Base-by-base conservation (phyloP, 2,113 vertebrate genomes). In the Pseudorasbora parva region DNA sequence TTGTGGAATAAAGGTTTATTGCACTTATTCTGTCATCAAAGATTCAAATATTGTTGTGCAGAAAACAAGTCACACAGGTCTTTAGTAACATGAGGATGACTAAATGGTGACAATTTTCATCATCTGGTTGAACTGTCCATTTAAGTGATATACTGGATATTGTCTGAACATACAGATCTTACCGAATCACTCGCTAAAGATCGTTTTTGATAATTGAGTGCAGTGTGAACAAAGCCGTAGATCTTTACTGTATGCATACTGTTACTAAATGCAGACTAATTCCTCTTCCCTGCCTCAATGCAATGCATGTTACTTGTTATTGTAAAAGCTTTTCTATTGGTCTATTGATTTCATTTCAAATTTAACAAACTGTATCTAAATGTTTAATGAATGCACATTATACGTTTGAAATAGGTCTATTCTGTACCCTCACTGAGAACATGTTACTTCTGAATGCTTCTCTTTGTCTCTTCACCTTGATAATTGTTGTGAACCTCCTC, bases 141-240 rank as follows among this genome's bases (percentile, higher is more conserved):
- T 41, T 68, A 71, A 71, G 68, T 45, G 25, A 51, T 8, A 9
- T 25, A 27, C 14, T 19, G 23, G 15, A 21, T 64, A 80, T 66
- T 64, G 9, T 68, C 43, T 80, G 78, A 66, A 80, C 19, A 80
- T 51, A 33, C 8, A 30, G n/a, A 30, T 37, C 37, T 78, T 78
- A 11, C 5, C 8, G 37, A 37, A 37, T 57, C 51, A 43, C 19
- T 30, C 19, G 30, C 27, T 33, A 33, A 56, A 77, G 17, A 21
- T 41, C 5, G 10, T 2, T 66, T 49, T 49, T 80, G 23, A 37
- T 25, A 78, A 47, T 4, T 33, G 23, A 19, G 21, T 57, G 74
- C 74, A 77, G 37, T 79, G 78, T 51, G 60, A 66, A 80, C 78
- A 80, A 68, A 80, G 60, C 60, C 23, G n/a, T 56, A 21, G 51